Conservation (phyloP, 2,888 invertebrate genomes). For the Dendrolimus pini region DNA sequence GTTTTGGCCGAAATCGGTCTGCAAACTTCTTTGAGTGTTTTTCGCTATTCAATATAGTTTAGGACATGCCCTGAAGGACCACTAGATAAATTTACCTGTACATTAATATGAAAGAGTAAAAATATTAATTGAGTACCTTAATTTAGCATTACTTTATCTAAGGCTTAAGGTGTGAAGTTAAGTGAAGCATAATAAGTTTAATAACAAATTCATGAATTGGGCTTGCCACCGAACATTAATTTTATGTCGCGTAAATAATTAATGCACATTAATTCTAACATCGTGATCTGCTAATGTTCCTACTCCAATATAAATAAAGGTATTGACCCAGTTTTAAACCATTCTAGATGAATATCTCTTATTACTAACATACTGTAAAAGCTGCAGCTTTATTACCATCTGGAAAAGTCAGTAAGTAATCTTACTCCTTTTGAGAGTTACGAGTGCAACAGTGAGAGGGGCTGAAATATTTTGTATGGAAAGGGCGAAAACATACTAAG, state of each 20-base stretch:
- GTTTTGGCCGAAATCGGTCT: no score
- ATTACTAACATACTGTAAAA: constrained; percentile 4
- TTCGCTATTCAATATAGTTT: no score
- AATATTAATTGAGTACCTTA: no score
- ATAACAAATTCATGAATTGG: background rate
- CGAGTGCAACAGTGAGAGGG: constrained; percentile 20
- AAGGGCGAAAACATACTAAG: constrained; percentile 27
- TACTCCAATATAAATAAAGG: constrained; percentile 5
- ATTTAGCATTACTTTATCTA: no score
- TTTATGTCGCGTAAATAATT: background rate
- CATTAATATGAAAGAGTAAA: no score
- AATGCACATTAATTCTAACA: constrained; percentile 6
- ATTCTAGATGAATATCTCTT: background rate
- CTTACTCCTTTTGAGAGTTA: background rate
- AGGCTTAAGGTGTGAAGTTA: no score
- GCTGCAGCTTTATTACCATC: no score
- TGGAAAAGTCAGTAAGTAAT: no score
- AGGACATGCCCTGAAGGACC: no score
- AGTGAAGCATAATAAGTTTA: no score
- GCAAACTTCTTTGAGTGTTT: no score
- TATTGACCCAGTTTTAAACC: background rate
- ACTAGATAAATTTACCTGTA: no score
- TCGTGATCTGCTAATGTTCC: constrained; percentile 4
- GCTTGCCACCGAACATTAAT: background rate
- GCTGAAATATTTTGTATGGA: constrained; percentile 26